phyloP scores from a whole-genome alignment of 2,888 invertebrate species.

The Maniola hyperantus region DNA sequence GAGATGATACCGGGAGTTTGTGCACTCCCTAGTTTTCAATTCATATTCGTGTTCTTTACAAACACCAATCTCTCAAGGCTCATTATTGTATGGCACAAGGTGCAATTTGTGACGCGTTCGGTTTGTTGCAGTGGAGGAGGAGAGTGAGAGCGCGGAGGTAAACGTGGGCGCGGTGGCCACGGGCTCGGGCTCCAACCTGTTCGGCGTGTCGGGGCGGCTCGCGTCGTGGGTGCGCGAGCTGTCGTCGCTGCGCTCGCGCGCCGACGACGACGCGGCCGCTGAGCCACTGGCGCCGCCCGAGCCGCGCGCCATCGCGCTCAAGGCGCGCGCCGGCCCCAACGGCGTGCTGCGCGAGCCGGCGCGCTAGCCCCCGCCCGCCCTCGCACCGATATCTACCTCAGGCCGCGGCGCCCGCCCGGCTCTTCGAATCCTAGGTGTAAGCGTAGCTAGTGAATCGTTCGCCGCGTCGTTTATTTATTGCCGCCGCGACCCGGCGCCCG shows the following conservation, averaged over 20 bases:
- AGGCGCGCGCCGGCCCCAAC: slow-evolving; percentile 52
- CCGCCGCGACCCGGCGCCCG: slow-evolving; percentile 37
- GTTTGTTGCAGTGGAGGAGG: slow-evolving; percentile 65
- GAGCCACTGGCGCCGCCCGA: slow-evolving; percentile 55
- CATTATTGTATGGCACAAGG: too few species aligned
- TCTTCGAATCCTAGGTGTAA: slow-evolving; percentile 76
- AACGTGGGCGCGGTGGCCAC: slow-evolving; percentile 76
- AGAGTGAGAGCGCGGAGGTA: slow-evolving; percentile 64
- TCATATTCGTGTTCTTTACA: too few species aligned
- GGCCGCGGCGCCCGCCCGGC: slow-evolving; percentile 50
- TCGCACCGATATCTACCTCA: slow-evolving; percentile 60
- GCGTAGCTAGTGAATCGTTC: slow-evolving; percentile 68
- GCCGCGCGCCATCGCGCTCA: slow-evolving; percentile 37
- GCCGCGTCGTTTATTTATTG: slow-evolving; percentile 60
- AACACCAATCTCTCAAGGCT: too few species aligned
- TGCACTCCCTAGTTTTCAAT: too few species aligned
- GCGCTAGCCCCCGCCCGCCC: slow-evolving; percentile 29
- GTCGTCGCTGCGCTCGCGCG: slow-evolving; percentile 70
- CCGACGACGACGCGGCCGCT: slow-evolving; percentile 68
- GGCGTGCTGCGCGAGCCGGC: slow-evolving; percentile 51
- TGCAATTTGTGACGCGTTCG: too few species aligned
- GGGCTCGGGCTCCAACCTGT: slow-evolving; percentile 76
- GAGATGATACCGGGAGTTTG: too few species aligned
- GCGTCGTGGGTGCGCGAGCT: slow-evolving; percentile 79
- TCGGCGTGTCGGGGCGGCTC: slow-evolving; percentile 77